These are phyloP conservation scores for Caenorhabditis virilis DNA, from an alignment of 2,888 invertebrate genomes.

Conservation along the genomic window DNA sequence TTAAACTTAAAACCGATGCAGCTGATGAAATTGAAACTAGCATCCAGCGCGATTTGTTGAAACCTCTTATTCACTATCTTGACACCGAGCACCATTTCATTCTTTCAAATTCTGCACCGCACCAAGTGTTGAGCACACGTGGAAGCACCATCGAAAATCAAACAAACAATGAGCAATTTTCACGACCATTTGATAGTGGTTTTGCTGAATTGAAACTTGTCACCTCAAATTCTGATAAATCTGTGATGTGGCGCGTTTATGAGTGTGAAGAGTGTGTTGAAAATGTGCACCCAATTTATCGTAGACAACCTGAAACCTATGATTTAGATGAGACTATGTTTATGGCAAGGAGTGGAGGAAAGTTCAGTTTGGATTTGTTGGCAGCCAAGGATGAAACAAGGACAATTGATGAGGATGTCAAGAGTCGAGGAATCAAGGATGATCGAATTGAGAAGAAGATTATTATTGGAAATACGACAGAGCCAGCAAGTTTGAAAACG, in stretches of 20 bases:
- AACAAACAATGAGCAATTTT: conserved; percentile 16
- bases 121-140: conserved; percentile 33
- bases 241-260: conserved; percentile 39
- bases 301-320: conserved; percentile 32
- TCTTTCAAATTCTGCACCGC: conserved; percentile 36
- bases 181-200: conserved; percentile 9
- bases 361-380: conserved; percentile 39
- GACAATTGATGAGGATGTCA: conserved; percentile 22
- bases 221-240: conserved; percentile 18
- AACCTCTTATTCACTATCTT: conserved; percentile 25
- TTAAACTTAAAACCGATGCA: conserved; percentile 55
- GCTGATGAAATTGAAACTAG: conserved; percentile 51
- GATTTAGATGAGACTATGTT: conserved; percentile 52
- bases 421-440: conserved; percentile 35
- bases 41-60: conserved; percentile 42
- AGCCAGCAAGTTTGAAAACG: conserved; percentile 33
- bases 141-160: conserved; percentile 19
- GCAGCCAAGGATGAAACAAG: conserved; percentile 41
- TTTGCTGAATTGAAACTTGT: conserved; percentile 16
- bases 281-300: conserved; percentile 52
- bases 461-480: conserved; percentile 41
- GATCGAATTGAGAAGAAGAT: conserved; percentile 36
- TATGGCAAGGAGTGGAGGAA: conserved; percentile 50
- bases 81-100: conserved; percentile 38
- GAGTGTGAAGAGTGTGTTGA: conserved; percentile 50